Evolutionary conservation across 2,888 invertebrate species (phyloP).

Genomic region (Erannis defoliaria): DNA sequence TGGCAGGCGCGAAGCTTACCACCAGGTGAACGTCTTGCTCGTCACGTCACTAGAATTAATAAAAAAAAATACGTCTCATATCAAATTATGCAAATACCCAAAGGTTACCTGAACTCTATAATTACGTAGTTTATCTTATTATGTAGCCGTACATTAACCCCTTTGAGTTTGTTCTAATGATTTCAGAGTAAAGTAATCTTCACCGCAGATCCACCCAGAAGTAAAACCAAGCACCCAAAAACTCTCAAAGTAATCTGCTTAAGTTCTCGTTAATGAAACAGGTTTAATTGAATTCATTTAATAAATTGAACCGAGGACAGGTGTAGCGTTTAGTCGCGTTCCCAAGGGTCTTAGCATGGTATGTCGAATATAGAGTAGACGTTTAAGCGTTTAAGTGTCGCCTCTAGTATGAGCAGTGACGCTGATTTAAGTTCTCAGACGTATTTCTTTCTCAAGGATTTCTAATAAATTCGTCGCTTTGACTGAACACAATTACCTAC

Average conservation of each 20-base stretch:
- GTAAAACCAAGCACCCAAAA: constrained; percentile 24
- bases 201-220: constrained; percentile 20
- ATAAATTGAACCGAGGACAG: constrained; percentile 56
- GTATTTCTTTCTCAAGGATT: no score
- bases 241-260: constrained; percentile 34
- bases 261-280: constrained; percentile 45
- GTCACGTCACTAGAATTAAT: no score
- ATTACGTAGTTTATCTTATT: background rate
- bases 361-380: constrained; percentile 6
- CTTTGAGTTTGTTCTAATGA: constrained; percentile 2
- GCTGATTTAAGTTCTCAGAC: no score
- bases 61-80: no score
- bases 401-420: background rate
- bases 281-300: constrained; percentile 59
- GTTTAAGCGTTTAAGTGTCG: background rate
- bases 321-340: constrained; percentile 52
- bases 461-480: no score
- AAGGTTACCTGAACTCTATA: no score
- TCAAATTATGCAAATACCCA: background rate
- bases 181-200: constrained; percentile 6
- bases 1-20: no score
- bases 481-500: no score
- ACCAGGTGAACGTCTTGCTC: no score
- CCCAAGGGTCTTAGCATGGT: constrained; percentile 52
- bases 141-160: background rate